These are phyloP conservation scores for Bubo bubo DNA, from an alignment of 2,113 vertebrate species.

Conservation along the genomic window DNA sequence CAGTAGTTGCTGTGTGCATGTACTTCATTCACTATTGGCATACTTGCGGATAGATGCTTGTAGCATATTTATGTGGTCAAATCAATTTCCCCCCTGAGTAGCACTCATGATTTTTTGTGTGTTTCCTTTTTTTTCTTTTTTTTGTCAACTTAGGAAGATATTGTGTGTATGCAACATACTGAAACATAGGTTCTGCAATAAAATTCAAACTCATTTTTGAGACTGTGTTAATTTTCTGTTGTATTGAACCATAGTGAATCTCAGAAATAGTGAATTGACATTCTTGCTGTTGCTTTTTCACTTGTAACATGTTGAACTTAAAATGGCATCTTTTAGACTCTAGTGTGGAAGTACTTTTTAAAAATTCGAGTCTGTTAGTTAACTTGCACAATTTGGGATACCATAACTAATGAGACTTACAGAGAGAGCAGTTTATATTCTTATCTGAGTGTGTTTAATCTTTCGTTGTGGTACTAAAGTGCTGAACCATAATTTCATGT, in stretches of 20 bases:
- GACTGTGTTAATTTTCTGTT: background rate
- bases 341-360: background rate
- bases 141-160: background rate
- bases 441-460: background rate
- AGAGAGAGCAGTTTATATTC: background rate
- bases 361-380: background rate
- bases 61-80: background rate
- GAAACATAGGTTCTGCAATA: background rate
- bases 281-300: background rate
- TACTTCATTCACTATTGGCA: background rate
- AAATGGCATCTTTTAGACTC: background rate
- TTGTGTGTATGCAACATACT: rapidly evolving
- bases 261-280: background rate
- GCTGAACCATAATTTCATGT: background rate
- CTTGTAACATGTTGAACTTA: background rate
- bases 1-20: background rate
- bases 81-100: background rate
- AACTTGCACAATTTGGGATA: background rate
- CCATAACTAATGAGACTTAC: background rate
- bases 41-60: background rate
- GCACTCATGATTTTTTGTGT: background rate
- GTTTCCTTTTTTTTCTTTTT: background rate
- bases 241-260: background rate
- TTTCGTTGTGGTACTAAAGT: background rate
- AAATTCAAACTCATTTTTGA: background rate